Conservation (phyloP, 2,797 vertebrate species). For the Molossus alvarezi region DNA sequence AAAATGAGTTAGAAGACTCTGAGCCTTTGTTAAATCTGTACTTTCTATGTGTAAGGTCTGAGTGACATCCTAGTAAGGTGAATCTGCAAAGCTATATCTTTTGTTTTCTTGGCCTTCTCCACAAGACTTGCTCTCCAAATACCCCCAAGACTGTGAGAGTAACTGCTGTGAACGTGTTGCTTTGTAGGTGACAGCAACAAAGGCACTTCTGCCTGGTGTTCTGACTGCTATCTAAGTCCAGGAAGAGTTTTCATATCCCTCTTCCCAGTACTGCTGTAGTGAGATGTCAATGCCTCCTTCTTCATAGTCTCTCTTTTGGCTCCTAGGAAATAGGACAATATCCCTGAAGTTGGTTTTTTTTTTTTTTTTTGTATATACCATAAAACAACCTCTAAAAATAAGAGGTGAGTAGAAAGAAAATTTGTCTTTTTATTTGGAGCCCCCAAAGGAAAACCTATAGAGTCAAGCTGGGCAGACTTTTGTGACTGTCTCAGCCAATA, state of each 20-base stretch:
- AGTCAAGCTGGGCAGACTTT: neutral
- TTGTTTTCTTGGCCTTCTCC: neutral
- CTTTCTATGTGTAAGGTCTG: neutral
- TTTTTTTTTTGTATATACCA: neutral
- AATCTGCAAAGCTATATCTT: neutral
- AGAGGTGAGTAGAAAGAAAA: neutral
- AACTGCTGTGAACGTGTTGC: neutral
- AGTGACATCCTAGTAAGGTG: neutral
- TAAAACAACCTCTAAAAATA: neutral
- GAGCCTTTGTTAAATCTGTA: neutral
- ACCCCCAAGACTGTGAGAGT: neutral
- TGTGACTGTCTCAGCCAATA: neutral
- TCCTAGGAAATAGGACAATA: neutral
- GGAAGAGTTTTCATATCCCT: neutral
- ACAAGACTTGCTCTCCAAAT: neutral
- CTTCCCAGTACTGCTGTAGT: neutral
- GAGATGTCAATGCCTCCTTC: neutral
- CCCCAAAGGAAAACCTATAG: conserved; percentile 15
- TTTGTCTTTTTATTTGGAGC: neutral
- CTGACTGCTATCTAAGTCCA: neutral
- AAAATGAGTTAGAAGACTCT: neutral
- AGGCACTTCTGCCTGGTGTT: neutral
- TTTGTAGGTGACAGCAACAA: neutral
- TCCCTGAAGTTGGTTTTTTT: neutral
- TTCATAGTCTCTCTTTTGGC: neutral